Evolutionary conservation across 2,888 invertebrate species (phyloP), one percentile per base, ranked within the genome.

Genomic region (Mythimna ferrago): DNA sequence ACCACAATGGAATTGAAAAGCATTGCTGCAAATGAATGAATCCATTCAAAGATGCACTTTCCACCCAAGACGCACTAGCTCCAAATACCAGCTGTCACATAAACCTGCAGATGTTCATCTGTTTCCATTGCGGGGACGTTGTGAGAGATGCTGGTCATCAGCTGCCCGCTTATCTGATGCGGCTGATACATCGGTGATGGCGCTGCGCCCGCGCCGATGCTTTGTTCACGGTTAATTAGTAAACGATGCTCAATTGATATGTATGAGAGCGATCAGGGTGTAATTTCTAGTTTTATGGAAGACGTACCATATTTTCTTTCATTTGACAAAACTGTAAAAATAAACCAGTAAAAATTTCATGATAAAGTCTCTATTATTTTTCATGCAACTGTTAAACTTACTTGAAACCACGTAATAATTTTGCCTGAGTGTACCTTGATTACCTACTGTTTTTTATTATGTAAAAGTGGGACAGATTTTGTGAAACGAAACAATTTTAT

Each of bases 141-240:
- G 72, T 35, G 51, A 48, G 38, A 57, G 48, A 35, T 51, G 81
- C 60, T 64, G 66, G 44, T 61, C 38, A 60, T 64, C 76, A 65
- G 58, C 44, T 35, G 48, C 19, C 56, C 58, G 61, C 60, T 77
- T 77, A 74, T 83, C 84, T 78, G 84, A 77, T 78, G 71, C 35
- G 14, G 41, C 32, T 10, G 64, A 26, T 38, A 35, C 73, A 60
- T 11, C 14, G 38, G 16, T 10, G 58, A 26, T 35, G 44, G 60
- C 35, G 64, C 61, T 63, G 82, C 70, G 70, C 67, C 41, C n/a
- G 65, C 67, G 70, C 35, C 65, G 60, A 56, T 57, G 16, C 38
- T 35, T 58, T 57, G 66, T 66, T 51, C 19, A 21, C 70, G 19
- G 26, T 64, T 69, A 61, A 75, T 75, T 70, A 35, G 14, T 64